A percentile compares a stretch with the other conserved stretches of the same genome.
Evolutionary conservation across 2,797 vertebrate genomes (phyloP).

Genomic region (Octomys mimax): DNA sequence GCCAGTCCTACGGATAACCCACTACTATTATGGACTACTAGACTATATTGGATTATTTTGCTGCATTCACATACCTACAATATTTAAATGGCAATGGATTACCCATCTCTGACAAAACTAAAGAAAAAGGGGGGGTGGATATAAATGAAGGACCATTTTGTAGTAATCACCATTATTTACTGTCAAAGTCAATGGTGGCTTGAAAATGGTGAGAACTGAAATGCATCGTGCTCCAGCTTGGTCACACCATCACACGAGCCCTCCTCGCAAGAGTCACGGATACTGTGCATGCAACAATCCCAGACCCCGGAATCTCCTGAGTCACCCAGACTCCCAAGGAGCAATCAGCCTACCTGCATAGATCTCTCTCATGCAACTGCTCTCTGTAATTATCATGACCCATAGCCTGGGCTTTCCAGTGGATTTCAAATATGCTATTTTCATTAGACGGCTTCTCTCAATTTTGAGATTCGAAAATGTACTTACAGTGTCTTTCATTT

Average conservation of each 20-base stretch:
- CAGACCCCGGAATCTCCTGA: neutral
- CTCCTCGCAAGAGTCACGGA: neutral
- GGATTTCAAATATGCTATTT: constrained; percentile 27
- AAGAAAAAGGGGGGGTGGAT: too few relatives aligned
- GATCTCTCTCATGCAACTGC: neutral
- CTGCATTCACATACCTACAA: too few relatives aligned
- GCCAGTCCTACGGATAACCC: too few relatives aligned
- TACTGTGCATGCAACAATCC: neutral
- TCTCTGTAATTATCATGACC: neutral
- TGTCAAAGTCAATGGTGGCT: neutral
- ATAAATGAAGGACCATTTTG: too few relatives aligned
- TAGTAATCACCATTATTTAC: neutral
- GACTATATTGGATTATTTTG: too few relatives aligned
- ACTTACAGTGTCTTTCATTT: neutral
- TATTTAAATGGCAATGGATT: too few relatives aligned
- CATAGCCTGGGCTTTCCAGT: neutral
- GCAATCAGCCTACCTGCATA: neutral
- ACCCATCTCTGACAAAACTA: too few relatives aligned
- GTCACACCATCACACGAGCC: neutral
- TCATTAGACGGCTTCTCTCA: neutral
- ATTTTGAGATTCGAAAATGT: neutral
- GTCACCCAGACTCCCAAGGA: neutral
- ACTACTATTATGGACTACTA: too few relatives aligned
- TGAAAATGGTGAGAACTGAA: neutral
- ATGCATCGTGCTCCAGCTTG: neutral